These are phyloP conservation scores for Xyliphius kryptos DNA, from an alignment of 2,113 vertebrate species.

Conservation along the genomic window DNA sequence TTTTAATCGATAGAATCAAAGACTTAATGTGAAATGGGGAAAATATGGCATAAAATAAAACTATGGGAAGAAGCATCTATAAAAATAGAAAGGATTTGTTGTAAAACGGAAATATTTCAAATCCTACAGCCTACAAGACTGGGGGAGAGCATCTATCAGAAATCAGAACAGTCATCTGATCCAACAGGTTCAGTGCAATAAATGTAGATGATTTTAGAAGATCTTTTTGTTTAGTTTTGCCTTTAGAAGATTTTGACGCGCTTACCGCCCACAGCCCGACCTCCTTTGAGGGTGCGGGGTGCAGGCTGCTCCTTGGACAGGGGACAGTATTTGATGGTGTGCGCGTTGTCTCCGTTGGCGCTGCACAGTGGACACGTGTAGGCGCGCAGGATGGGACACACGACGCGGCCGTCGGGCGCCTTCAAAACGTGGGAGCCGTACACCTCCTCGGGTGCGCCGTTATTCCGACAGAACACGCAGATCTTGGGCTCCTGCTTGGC, in stretches of 20 bases:
- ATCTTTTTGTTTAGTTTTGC: slow-evolving; percentile 25
- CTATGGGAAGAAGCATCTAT: slow-evolving; percentile 72
- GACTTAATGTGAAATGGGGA: slow-evolving; percentile 52
- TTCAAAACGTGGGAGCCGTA: slow-evolving; percentile 76
- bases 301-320: slow-evolving; percentile 73
- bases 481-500: slow-evolving; percentile 73
- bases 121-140: slow-evolving; percentile 49
- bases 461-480: slow-evolving; percentile 78
- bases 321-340: slow-evolving; percentile 78
- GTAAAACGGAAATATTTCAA: slow-evolving; percentile 48
- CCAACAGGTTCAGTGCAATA: slow-evolving; percentile 73
- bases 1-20: slow-evolving; percentile 46
- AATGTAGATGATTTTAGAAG: slow-evolving; percentile 50
- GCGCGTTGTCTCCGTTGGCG: slow-evolving; percentile 76
- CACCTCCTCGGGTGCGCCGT: slow-evolving; percentile 74
- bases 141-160: slow-evolving; percentile 59
- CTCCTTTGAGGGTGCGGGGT: slow-evolving; percentile 69
- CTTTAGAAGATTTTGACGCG: slow-evolving; percentile 70
- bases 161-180: slow-evolving; percentile 68
- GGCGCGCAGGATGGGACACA: slow-evolving; percentile 72
- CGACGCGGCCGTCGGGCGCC: slow-evolving; percentile 71
- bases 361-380: slow-evolving; percentile 77
- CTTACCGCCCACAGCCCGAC: slow-evolving; percentile 74
- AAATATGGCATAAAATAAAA: slow-evolving; percentile 62
- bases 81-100: slow-evolving; percentile 73